Evolutionary conservation across 2,888 invertebrate genomes (phyloP), one percentile per base, ranked within the genome.

Genomic region (Athripsodes cinereus): DNA sequence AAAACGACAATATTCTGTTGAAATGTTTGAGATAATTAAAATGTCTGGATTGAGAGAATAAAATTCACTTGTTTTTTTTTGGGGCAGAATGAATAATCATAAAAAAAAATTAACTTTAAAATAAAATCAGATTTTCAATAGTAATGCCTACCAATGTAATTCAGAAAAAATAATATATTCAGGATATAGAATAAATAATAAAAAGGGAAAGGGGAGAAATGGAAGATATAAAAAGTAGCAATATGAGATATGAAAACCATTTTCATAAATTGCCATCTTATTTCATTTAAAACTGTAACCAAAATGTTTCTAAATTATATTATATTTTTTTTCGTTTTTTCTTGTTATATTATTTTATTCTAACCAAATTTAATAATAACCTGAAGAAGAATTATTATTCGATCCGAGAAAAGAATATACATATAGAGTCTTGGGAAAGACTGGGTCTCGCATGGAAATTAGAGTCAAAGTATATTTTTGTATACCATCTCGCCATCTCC

Each of bases 251-350:
- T 3, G 26, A 50, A 50, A 10, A 21, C 50, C 3, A 26, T 50
- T 50, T 55, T 50, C 55, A 50, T 55, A 49, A 55, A 22, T 35
- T 16, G 49, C 34, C 19, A 50, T 49, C 49, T 55, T 55, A 55
- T 53, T 58, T 58, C 48, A 57, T 48, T 58, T 58, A 53, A 58
- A n/a, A 58, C 46, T 48, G 48, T 56, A 54, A 60, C 48, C 48
- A 57, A 54, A 50, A 51, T 60, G 3, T 54, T 52, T 26, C 48
- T 35, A 57, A 53, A 44, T 49, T 55, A 58, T 58, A 34, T 53
- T 61, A 62, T 60, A n/a, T n/a, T n/a, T n/a, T n/a, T n/a, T n/a
- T n/a, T n/a, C n/a, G n/a, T n/a, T n/a, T n/a, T n/a, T n/a, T n/a
- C n/a, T n/a, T n/a, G n/a, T n/a, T n/a, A n/a, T n/a, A n/a, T n/a